Evolutionary conservation across 2,888 invertebrate genomes (phyloP).

Genomic region (Elmis aenea): DNA sequence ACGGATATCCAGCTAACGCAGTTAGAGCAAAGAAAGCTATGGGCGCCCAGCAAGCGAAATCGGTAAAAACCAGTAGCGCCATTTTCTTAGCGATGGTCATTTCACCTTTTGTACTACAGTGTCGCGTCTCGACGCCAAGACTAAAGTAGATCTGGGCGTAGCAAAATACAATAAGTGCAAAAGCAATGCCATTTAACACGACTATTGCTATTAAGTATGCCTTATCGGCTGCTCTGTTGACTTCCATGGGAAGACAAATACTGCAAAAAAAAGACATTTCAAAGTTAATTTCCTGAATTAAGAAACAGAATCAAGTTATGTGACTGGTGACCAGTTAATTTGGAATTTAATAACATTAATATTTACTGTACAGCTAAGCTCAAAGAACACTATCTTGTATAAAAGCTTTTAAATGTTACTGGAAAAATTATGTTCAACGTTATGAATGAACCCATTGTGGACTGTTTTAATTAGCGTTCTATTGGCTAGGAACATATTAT

Average conservation of each 20-base stretch:
- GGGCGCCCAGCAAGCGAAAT: constrained; percentile 81
- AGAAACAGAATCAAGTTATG: too few species aligned
- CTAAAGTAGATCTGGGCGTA: constrained; percentile 84
- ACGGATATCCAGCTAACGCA: constrained; percentile 75
- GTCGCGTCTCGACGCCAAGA: constrained; percentile 64
- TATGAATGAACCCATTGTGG: too few species aligned
- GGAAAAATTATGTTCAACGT: too few species aligned
- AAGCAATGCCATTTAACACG: constrained; percentile 72
- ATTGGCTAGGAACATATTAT: too few species aligned
- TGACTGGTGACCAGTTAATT: too few species aligned
- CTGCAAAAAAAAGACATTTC: constrained; percentile 48
- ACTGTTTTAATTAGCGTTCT: too few species aligned
- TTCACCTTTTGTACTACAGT: constrained; percentile 53
- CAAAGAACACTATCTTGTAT: too few species aligned
- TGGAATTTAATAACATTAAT: too few species aligned
- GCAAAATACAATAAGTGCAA: constrained; percentile 77
- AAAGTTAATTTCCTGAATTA: too few species aligned
- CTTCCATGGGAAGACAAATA: constrained; percentile 86
- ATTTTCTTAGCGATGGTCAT: constrained; percentile 82
- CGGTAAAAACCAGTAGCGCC: constrained; percentile 81
- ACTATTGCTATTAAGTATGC: constrained; percentile 72
- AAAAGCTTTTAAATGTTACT: too few species aligned
- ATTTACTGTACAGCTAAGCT: too few species aligned
- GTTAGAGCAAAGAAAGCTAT: constrained; percentile 86
- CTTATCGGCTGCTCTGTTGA: constrained; percentile 61